Base-by-base conservation (phyloP, 2,888 invertebrate genomes). In the Elmis aenea region DNA sequence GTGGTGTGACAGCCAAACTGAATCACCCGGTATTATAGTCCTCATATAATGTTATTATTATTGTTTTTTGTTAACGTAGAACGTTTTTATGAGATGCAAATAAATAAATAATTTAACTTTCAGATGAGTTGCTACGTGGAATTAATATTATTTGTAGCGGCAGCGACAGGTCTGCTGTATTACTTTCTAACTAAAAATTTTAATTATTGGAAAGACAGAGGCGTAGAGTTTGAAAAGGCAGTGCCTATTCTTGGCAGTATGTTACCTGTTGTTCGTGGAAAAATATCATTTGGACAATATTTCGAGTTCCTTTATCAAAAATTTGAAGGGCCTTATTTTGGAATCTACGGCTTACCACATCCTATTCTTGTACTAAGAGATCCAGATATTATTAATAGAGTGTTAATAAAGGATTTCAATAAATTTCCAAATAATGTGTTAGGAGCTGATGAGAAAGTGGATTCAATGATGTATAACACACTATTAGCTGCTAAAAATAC, bases 331-430 rank as follows among this genome's bases (percentile, higher is more conserved):
- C 62, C 62, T 2, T 70, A 59, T 42, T 60, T 72, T 9, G 75
- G 75, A 2, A 65, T 74, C 23, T 74, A 68, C 48, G 64, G 70
- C 13, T 66, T 73, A 26, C 65, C 69, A 38, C 68, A 66, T 36
- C 75, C 74, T 0, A 63, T 66, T 25, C 42, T 75, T 1, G 46
- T 75, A 1, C 37, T 74, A 0, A 59, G 67, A 18, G 67, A 68
- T 45, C 71, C 72, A 0, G 66, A 72, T 22, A 38, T 72, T 1
- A 66, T 74, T 13, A 73, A 72, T 42, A 54, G 62, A 4, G 55
- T 74, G 21, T 46, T 73, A 38, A 64, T 72, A 2, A 67, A 68
- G 26, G 72, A 73, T 49, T 74, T 73, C 40, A 59, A 66, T 2
- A 57, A 67, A 42, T 75, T 74, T 47, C 58, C 60, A 2, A 69